Base-by-base conservation (phyloP, 2,113 vertebrate genomes). In the Galbula dea region DNA sequence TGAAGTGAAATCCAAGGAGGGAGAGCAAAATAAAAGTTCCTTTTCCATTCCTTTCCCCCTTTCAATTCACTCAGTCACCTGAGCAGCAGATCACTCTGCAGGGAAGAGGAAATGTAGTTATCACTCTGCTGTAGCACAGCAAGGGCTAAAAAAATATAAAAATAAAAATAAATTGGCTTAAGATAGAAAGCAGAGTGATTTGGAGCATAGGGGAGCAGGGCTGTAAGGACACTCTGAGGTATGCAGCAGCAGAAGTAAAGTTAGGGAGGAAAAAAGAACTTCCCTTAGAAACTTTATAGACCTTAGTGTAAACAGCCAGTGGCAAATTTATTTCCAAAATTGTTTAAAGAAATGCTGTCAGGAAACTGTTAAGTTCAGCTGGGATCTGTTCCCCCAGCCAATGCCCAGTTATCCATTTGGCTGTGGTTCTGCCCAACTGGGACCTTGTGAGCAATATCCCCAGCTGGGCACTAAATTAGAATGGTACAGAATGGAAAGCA, bases 401-500 rank as follows among this genome's bases (percentile, higher is more conserved):
- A 65, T 36, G 7, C 30, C 3, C 16, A 68, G 43, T 61, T 88
- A 79, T 77, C 85, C 37, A 1, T 92, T 93, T 86, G 62, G 27
- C 74, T 29, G 6, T 24, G 63, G 41, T 48, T 81, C 58, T 83
- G 65, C 66, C 84, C n/a, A 26, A 83, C 68, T 30, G 63, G 27
- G 79, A 90, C 91, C 52, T 52, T 94, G 77, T 65, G 95, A 95
- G 89, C 96, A 96, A 95, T 54, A 94, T 46, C 36, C 61, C 43
- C 29, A 20, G 55, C 54, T 41, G 23, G 92, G 97, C 96, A 95
- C 97, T 97, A 96, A 97, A 96, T 95, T 95, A 96, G 90, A 90
- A 92, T 30, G 74, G 86, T 96, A 83, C 74, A 75, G 84, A 96
- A 96, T 93, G 96, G 93, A 94, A 97, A 97, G 77, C 93, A 97